Conservation (phyloP, 1,140 invertebrate genomes). For the Zophobas atratus region DNA sequence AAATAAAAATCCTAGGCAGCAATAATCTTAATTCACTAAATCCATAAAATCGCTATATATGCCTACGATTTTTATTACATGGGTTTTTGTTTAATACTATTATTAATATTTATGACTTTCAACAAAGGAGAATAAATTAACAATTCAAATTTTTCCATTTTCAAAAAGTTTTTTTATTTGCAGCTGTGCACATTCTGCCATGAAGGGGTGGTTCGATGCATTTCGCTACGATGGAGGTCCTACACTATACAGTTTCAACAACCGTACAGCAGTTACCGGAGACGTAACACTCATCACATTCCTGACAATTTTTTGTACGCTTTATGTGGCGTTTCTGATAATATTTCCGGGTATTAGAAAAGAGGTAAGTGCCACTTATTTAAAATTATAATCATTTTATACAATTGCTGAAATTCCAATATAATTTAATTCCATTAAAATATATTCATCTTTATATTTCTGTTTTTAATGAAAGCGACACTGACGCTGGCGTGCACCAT, state of each 20-base stretch:
- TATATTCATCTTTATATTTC: not conserved
- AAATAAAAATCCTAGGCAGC: too few species aligned
- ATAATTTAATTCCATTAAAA: conserved; percentile 2
- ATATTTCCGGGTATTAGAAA: conserved; percentile 96
- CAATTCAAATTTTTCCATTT: not conserved
- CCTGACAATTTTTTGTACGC: conserved; percentile 88
- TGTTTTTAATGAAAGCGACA: conserved; percentile 9
- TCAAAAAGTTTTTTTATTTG: conserved; percentile 41
- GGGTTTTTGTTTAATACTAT: too few species aligned
- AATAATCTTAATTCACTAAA: too few species aligned
- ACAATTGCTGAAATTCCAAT: conserved; percentile 5
- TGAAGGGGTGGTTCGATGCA: conserved; percentile 95
- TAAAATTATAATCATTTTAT: not conserved
- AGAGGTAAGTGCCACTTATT: conserved; percentile 79
- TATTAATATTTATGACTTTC: not conserved
- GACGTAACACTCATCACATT: conserved; percentile 90
- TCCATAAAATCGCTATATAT: too few species aligned
- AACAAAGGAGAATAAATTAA: not conserved
- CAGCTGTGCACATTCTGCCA: conserved; percentile 64
- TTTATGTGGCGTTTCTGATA: conserved; percentile 93
- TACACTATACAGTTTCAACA: conserved; percentile 92
- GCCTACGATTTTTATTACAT: too few species aligned
- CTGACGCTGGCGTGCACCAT: not conserved
- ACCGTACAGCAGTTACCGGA: conserved; percentile 93
- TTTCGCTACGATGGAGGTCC: conserved; percentile 94